Evolutionary conservation across 1,140 invertebrate genomes (phyloP), one percentile per base, ranked within the genome.

Genomic region (Tetraneura akinire): DNA sequence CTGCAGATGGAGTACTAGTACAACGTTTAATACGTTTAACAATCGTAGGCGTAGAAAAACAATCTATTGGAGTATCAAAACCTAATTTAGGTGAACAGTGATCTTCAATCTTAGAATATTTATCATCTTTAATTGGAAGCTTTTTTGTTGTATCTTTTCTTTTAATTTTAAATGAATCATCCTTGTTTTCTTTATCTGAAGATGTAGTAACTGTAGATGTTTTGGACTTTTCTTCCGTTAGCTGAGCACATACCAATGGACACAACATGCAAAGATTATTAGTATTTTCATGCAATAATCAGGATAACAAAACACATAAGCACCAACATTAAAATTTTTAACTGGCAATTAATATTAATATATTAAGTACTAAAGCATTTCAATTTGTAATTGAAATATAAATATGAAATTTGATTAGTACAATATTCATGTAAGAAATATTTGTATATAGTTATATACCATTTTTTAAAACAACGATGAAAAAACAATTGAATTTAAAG

Each of bases 81-180:
- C 62, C 73, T 29, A 78, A 42, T 32, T 62, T 60, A 29, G 74
- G 74, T 18, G 74, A 78, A 62, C 55, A 78, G 42, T 62, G 74
- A 47, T 60, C 55, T 78, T 78, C 74, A 60, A 57, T 18, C n/a
- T 78, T 78, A 3, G 55, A 45, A 23, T 62, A 29, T 26, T 78
- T 78, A n/a, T 23, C 42, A 45, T 78, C 55, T 62, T 62, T 78
- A 16, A 60, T 62, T 62, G 51, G 74, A 11, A 78, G 29, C 23
- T 26, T 57, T 10, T 62, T 78, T 62, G 37, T 9, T 9, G 14
- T 18, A 42, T 23, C 37, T 45, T 78, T 78, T 11, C 42, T 78
- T 47, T 78, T 78, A 26, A 78, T 78, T 14, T 78, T 78, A 62
- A 78, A 78, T 62, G 74, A 78, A 62, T 78, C 74, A 45, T 78